These are phyloP conservation scores for Odontamblyopus rebecca DNA, from an alignment of 2,797 vertebrate genomes.

Conservation along the genomic window DNA sequence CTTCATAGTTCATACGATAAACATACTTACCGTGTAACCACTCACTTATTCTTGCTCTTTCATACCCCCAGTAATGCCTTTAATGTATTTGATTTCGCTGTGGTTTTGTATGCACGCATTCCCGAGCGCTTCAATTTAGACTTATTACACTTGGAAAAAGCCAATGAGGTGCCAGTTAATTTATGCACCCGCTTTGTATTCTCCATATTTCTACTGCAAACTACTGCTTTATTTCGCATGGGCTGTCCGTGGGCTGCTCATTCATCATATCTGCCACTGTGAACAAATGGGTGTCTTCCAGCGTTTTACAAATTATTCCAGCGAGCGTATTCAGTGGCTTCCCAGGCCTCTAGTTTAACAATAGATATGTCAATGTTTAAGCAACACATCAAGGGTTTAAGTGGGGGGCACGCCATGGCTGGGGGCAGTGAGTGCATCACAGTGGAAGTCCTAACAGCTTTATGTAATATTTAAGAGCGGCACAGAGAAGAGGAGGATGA, in stretches of 20 bases:
- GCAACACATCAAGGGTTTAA: constrained; percentile 48
- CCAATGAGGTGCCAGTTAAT: constrained; percentile 16
- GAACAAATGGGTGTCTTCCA: constrained; percentile 42
- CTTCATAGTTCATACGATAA: neutral
- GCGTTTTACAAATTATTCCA: constrained; percentile 39
- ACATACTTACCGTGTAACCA: constrained; percentile 27
- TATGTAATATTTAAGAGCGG: constrained; percentile 55
- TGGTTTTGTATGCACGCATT: constrained; percentile 7
- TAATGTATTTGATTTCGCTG: constrained; percentile 4
- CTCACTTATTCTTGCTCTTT: constrained; percentile 20
- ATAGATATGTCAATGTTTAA: constrained; percentile 43
- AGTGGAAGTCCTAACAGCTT: constrained; percentile 53
- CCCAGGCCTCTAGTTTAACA: constrained; percentile 22
- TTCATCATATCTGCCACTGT: constrained; percentile 44
- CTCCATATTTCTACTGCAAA: constrained; percentile 18
- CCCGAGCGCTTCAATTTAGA: constrained; percentile 2
- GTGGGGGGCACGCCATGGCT: constrained; percentile 45
- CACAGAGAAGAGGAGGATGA: constrained; percentile 34
- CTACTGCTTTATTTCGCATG: constrained; percentile 36
- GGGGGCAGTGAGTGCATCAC: constrained; percentile 36
- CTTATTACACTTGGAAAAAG: constrained; percentile 8
- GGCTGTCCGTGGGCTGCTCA: constrained; percentile 21
- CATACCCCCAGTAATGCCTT: neutral
- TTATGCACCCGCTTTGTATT: constrained; percentile 27
- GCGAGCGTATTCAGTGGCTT: constrained; percentile 20